A percentile compares a stretch with the other conserved stretches of the same genome.
Conservation (phyloP, 2,888 invertebrate genomes). For the Aplocera efformata region DNA sequence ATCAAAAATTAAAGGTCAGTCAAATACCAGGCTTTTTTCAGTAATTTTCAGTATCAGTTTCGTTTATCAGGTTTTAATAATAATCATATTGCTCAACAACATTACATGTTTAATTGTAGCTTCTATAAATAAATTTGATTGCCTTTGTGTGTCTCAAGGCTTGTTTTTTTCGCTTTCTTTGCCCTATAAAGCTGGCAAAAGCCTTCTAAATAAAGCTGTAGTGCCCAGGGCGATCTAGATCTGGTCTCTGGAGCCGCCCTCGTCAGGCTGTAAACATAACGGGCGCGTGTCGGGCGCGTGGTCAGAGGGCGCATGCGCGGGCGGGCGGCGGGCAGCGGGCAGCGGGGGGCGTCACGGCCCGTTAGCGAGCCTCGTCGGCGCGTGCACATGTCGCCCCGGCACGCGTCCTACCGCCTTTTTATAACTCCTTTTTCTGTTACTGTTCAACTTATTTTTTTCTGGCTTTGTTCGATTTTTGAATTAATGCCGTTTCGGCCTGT, state of each 20-base stretch:
- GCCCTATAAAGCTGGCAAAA: no score
- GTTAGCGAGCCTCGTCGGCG: conserved; percentile 66
- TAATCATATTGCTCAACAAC: no score
- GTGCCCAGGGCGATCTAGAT: conserved; percentile 3
- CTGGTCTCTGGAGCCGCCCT: conserved; percentile 19
- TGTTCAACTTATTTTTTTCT: conserved; percentile 64
- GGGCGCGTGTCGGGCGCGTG: conserved; percentile 29
- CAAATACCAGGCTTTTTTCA: no score
- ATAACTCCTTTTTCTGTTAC: conserved; percentile 58
- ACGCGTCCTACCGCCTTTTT: conserved; percentile 74
- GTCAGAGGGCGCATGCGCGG: conserved; percentile 12
- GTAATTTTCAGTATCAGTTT: no score
- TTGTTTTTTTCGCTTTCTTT: no score
- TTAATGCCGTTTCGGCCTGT: conserved; percentile 43
- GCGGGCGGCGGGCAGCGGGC: conserved; percentile 22
- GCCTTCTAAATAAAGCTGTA: not conserved
- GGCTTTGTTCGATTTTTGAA: conserved; percentile 68
- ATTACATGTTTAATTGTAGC: no score
- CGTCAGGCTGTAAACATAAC: conserved; percentile 51
- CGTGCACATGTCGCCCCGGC: conserved; percentile 78
- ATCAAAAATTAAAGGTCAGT: no score
- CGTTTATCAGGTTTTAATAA: no score
- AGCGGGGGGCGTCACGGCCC: conserved; percentile 60
- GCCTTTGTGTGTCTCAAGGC: no score
- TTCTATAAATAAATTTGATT: no score